Percentiles rank a stretch among this genome's conserved stretches.
Conservation (phyloP, 2,888 invertebrate genomes). For the Spodoptera exigua region DNA sequence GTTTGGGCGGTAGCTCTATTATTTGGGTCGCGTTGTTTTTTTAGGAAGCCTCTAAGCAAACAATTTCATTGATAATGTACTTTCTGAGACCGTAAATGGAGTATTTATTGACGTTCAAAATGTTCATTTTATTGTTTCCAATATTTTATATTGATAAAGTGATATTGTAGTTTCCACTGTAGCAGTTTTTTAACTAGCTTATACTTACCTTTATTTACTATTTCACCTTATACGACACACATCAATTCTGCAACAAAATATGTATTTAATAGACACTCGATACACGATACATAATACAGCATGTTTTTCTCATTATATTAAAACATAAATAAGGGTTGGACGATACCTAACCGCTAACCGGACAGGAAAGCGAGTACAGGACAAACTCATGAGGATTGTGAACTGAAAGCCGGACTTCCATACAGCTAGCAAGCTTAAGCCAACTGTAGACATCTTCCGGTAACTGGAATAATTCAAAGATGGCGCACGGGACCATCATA, state of each 20-base stretch:
- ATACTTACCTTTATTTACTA: too few relatives aligned
- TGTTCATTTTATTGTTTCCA: neutral
- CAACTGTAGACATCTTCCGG: slow-evolving; percentile 39
- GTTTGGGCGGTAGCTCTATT: slow-evolving; percentile 58
- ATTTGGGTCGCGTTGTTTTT: slow-evolving; percentile 56
- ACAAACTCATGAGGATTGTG: slow-evolving; percentile 27
- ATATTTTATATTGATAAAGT: neutral
- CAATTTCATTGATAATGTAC: slow-evolving; percentile 31
- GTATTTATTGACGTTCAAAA: too few relatives aligned
- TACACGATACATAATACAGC: neutral
- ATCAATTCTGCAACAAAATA: too few relatives aligned
- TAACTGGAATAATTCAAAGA: slow-evolving; percentile 43
- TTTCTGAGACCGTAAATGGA: slow-evolving; percentile 7
- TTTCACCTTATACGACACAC: too few relatives aligned
- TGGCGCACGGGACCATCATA: too few relatives aligned
- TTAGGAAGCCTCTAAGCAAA: slow-evolving; percentile 52
- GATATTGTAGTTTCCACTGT: too few relatives aligned
- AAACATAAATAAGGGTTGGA: slow-evolving; percentile 17
- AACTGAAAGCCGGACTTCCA: slow-evolving; percentile 15
- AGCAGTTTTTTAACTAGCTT: too few relatives aligned
- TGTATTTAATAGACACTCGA: too few relatives aligned
- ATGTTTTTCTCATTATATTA: slow-evolving; percentile 1
- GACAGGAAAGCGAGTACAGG: slow-evolving; percentile 5
- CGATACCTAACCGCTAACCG: slow-evolving; percentile 19
- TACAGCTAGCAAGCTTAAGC: slow-evolving; percentile 20